phyloP scores from a whole-genome alignment of 2,797 vertebrate genomes.

The Choloepus didactylus region DNA sequence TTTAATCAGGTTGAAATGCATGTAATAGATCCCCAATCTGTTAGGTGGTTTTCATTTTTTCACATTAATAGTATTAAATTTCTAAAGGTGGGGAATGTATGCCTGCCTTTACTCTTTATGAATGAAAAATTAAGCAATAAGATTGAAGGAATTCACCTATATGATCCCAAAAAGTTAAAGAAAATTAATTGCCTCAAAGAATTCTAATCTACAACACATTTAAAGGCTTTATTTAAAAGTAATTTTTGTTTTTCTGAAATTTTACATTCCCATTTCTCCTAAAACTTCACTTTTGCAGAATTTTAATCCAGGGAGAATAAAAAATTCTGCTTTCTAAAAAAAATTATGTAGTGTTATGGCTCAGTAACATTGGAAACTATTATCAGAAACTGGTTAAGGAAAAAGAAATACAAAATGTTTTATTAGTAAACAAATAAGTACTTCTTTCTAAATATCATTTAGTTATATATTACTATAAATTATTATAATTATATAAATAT shows the following conservation, averaged over 20 bases:
- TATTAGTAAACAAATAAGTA: constrained; percentile 41
- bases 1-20: constrained; percentile 29
- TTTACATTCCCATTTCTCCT: constrained; percentile 28
- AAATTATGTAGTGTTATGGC: background rate
- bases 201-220: constrained; percentile 50
- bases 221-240: constrained; percentile 58
- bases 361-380: background rate
- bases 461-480: background rate
- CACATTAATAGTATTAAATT: background rate
- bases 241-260: constrained; percentile 42
- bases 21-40: background rate
- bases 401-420: constrained; percentile 25
- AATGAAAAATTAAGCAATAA: constrained; percentile 47
- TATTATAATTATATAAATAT: constrained; percentile 22
- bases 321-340: constrained; percentile 21
- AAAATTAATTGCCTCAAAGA: background rate
- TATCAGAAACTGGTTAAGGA: constrained; percentile 28
- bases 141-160: constrained; percentile 54
- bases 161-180: constrained; percentile 26
- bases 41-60: constrained; percentile 43
- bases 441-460: constrained; percentile 32
- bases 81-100: background rate
- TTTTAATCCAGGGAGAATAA: constrained; percentile 53
- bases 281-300: constrained; percentile 38
- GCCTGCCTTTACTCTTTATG: background rate